Conservation (phyloP, 2,113 vertebrate species). For the Illadopsis cleaveri region DNA sequence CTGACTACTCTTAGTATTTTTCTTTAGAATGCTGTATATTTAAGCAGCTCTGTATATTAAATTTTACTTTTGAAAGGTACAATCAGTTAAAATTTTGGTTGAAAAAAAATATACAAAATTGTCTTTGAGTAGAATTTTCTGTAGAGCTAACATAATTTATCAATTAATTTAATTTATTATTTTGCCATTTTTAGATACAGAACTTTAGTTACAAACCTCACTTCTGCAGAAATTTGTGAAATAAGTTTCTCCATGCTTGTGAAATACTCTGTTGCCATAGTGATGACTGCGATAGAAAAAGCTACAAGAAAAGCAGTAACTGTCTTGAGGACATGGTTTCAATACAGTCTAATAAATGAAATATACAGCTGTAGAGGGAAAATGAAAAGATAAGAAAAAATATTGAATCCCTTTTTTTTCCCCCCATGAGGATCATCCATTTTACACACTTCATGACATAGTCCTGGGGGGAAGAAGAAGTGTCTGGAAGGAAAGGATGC, state of each 20-base stretch:
- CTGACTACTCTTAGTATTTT: neutral
- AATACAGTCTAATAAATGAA: conserved; percentile 32
- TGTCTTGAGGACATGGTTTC: neutral
- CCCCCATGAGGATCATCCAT: neutral
- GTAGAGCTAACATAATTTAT: neutral
- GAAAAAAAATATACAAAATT: neutral
- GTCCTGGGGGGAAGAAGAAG: neutral
- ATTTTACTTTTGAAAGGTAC: neutral
- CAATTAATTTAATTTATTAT: neutral
- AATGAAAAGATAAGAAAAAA: neutral
- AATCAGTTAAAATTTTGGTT: neutral
- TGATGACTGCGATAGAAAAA: neutral
- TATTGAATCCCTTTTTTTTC: neutral
- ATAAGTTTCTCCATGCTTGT: neutral
- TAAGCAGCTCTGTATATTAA: neutral
- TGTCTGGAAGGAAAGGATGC: neutral
- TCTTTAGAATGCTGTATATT: neutral
- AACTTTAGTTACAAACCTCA: neutral
- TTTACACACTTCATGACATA: neutral
- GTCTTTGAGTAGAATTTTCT: neutral
- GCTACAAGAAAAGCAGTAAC: neutral
- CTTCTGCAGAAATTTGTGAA: neutral
- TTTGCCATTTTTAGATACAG: neutral
- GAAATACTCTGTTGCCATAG: conserved; percentile 15
- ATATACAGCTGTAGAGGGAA: neutral